These are phyloP conservation scores for Ciona savignyi DNA, from an alignment of 23 tunicate species.

Conservation along the genomic window DNA sequence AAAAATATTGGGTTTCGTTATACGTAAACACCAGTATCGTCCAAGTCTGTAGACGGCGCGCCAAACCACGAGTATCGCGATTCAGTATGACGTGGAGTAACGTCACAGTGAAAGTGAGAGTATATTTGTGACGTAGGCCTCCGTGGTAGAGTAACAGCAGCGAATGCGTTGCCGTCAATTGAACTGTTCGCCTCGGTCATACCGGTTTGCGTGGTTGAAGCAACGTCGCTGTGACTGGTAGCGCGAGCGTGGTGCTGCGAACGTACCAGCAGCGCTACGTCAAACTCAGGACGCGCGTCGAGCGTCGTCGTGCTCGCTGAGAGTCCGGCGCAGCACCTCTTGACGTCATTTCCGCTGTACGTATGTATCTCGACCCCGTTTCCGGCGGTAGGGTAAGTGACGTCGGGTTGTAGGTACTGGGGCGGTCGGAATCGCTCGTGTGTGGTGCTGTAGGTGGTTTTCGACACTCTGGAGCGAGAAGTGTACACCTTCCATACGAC, in stretches of 20 bases:
- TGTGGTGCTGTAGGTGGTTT: not conserved
- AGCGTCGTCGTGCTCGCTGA: constrained; percentile 31
- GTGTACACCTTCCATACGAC: constrained; percentile 3
- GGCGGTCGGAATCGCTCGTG: not conserved
- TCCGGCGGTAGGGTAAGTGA: not conserved
- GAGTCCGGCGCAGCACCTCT: not conserved
- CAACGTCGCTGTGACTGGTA: not conserved
- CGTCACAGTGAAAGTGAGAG: not conserved
- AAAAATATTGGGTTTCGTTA: not conserved
- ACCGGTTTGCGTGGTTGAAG: constrained; percentile 11
- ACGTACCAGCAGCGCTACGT: constrained; percentile 45
- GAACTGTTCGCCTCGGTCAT: not conserved
- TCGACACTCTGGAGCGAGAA: not conserved
- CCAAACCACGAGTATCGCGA: constrained; percentile 5
- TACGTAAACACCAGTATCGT: constrained; percentile 25
- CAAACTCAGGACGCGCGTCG: constrained; percentile 58
- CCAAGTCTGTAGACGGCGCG: constrained; percentile 6
- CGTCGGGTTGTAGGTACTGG: not conserved
- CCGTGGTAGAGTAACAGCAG: not conserved
- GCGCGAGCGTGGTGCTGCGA: not conserved
- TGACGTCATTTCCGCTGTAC: constrained; percentile 1
- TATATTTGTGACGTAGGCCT: not conserved
- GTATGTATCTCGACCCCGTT: not conserved
- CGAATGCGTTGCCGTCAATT: not conserved
- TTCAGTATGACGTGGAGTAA: not conserved